Evolutionary conservation across 2,888 invertebrate genomes (phyloP).

Genomic region (Pandemis cinnamomeana): DNA sequence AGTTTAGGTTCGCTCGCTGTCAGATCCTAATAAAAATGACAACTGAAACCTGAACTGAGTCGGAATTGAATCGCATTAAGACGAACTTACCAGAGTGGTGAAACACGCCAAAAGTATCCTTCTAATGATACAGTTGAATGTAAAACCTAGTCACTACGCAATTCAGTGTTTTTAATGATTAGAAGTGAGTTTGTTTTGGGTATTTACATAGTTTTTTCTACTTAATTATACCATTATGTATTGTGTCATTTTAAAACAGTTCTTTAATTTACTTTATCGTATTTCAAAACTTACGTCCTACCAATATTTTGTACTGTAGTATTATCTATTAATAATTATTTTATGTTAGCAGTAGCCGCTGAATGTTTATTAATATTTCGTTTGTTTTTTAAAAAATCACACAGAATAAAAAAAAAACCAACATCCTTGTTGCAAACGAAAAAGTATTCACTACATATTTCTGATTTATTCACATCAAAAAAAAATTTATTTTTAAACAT

Average conservation of each 20-base stretch:
- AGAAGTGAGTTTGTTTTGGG: neutral
- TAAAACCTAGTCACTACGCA: neutral
- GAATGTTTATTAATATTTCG: neutral
- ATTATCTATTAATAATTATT: conserved; percentile 21
- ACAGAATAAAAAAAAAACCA: neutral
- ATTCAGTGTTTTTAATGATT: neutral
- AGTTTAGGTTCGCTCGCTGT: too few relatives aligned
- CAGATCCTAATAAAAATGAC: too few relatives aligned
- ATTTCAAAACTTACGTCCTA: conserved; percentile 35
- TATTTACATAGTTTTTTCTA: conserved; percentile 8
- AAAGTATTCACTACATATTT: neutral
- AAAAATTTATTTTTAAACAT: neutral
- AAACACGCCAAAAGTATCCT: too few relatives aligned
- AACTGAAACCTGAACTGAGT: too few relatives aligned
- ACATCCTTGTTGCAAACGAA: neutral
- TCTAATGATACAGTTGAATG: too few relatives aligned
- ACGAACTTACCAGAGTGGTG: too few relatives aligned
- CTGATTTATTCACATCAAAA: neutral
- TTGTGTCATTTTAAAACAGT: conserved; percentile 9
- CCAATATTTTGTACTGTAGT: conserved; percentile 40
- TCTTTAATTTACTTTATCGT: conserved; percentile 9
- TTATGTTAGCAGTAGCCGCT: neutral
- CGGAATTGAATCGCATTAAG: too few relatives aligned
- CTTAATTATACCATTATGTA: neutral
- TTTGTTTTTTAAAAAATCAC: conserved; percentile 2